phyloP scores from a whole-genome alignment of 2,113 vertebrate genomes.

The Forbesichthys papilliferus region DNA sequence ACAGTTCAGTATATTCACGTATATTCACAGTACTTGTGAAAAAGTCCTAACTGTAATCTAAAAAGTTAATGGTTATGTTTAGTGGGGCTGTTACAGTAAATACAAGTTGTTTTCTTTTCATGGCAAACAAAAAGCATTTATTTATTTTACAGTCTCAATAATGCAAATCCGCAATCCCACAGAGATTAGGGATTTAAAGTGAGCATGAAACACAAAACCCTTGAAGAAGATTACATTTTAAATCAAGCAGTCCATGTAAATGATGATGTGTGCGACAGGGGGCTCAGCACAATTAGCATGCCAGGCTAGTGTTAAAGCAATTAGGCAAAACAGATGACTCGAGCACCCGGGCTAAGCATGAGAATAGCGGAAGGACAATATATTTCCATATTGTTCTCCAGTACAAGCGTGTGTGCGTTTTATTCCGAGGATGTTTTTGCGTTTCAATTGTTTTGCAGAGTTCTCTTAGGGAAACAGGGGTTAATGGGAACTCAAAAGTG shows the following conservation, averaged over 20 bases:
- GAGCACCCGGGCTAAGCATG: slow-evolving; percentile 64
- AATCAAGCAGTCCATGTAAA: slow-evolving; percentile 84
- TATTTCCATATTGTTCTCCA: slow-evolving; percentile 75
- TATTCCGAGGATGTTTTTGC: background rate
- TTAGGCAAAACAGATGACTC: slow-evolving; percentile 79
- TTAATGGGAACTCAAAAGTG: slow-evolving; percentile 69
- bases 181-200: slow-evolving; percentile 81
- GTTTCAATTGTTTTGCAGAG: slow-evolving; percentile 46
- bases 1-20: too few relatives aligned
- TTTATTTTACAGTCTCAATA: slow-evolving; percentile 39
- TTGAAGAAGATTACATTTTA: slow-evolving; percentile 82
- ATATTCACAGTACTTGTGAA: too few relatives aligned
- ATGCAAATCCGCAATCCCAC: slow-evolving; percentile 70
- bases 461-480: slow-evolving; percentile 67
- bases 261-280: slow-evolving; percentile 76
- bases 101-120: too few relatives aligned
- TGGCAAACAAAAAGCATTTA: slow-evolving; percentile 5
- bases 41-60: too few relatives aligned
- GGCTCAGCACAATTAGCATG: slow-evolving; percentile 79
- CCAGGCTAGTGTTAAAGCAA: slow-evolving; percentile 78
- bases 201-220: slow-evolving; percentile 82
- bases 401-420: slow-evolving; percentile 46
- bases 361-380: slow-evolving; percentile 61
- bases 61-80: too few relatives aligned
- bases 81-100: too few relatives aligned